phyloP scores from a whole-genome alignment of 2,888 invertebrate species.

The Nymphalis polychloros region DNA sequence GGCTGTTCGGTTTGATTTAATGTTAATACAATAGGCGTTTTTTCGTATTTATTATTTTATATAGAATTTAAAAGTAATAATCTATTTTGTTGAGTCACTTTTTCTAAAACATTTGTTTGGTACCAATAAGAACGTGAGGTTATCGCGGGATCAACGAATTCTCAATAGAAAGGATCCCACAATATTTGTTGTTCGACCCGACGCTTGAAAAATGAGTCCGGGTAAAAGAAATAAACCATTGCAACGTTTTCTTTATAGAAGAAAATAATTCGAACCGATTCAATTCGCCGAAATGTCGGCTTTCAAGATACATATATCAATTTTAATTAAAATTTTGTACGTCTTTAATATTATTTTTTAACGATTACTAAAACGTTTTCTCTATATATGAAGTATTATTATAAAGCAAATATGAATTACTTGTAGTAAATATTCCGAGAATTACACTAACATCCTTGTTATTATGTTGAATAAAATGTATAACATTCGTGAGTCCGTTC shows the following conservation, averaged over 20 bases:
- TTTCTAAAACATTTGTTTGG: slow-evolving; percentile 1
- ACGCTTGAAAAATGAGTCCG: slow-evolving; percentile 60
- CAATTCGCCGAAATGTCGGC: slow-evolving; percentile 27
- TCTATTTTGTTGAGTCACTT: slow-evolving; percentile 5
- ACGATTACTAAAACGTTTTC: too few relatives aligned
- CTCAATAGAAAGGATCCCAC: slow-evolving; percentile 56
- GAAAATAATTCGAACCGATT: slow-evolving; percentile 27
- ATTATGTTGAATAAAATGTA: too few relatives aligned
- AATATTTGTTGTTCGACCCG: slow-evolving; percentile 61
- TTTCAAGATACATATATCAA: slow-evolving; percentile 13
- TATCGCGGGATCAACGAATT: slow-evolving; percentile 46
- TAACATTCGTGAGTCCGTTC: too few relatives aligned
- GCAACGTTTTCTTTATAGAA: slow-evolving; percentile 47
- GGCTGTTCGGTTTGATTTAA: too few relatives aligned
- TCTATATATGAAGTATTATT: too few relatives aligned
- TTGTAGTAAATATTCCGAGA: too few relatives aligned
- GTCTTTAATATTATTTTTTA: too few relatives aligned
- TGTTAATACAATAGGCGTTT: too few relatives aligned
- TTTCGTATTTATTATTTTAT: too few relatives aligned
- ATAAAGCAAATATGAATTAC: too few relatives aligned
- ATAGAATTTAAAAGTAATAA: background rate
- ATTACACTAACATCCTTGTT: too few relatives aligned
- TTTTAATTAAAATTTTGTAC: too few relatives aligned
- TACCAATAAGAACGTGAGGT: slow-evolving; percentile 21
- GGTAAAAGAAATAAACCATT: slow-evolving; percentile 54